Conservation (phyloP, 2,888 invertebrate species). For the Smittia sp. region DNA sequence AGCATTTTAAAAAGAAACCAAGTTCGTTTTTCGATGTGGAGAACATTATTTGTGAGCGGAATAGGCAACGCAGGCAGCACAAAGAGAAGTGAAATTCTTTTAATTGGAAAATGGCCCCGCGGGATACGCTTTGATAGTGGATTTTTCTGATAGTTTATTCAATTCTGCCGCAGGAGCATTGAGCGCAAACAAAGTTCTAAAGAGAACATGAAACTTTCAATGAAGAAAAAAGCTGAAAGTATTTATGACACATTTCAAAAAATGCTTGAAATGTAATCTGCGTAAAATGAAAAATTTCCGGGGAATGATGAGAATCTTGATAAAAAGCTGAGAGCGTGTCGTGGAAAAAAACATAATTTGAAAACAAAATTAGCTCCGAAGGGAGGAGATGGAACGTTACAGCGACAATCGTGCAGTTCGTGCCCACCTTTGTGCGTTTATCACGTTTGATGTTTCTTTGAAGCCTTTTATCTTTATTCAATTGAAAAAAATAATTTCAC, state of each 20-base stretch:
- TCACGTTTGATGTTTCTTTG: slow-evolving; percentile 28
- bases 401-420: slow-evolving; percentile 20
- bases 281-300: slow-evolving; percentile 28
- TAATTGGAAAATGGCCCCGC: slow-evolving; percentile 39
- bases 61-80: too few species aligned
- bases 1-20: too few species aligned
- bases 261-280: slow-evolving; percentile 27
- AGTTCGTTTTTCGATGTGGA: too few species aligned
- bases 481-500: slow-evolving; percentile 40
- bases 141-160: slow-evolving; percentile 37
- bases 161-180: neutral
- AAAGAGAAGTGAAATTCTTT: slow-evolving; percentile 9
- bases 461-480: slow-evolving; percentile 37
- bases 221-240: neutral
- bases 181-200: neutral
- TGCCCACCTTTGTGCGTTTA: slow-evolving; percentile 31
- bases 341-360: neutral
- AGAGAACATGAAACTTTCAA: slow-evolving; percentile 1
- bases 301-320: neutral
- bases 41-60: too few species aligned
- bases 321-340: neutral
- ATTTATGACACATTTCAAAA: slow-evolving; percentile 33
- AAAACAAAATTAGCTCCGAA: slow-evolving; percentile 21
- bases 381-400: neutral
- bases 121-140: slow-evolving; percentile 34